phyloP scores from a whole-genome alignment of 2,888 invertebrate species.

The Melieria crassipennis region DNA sequence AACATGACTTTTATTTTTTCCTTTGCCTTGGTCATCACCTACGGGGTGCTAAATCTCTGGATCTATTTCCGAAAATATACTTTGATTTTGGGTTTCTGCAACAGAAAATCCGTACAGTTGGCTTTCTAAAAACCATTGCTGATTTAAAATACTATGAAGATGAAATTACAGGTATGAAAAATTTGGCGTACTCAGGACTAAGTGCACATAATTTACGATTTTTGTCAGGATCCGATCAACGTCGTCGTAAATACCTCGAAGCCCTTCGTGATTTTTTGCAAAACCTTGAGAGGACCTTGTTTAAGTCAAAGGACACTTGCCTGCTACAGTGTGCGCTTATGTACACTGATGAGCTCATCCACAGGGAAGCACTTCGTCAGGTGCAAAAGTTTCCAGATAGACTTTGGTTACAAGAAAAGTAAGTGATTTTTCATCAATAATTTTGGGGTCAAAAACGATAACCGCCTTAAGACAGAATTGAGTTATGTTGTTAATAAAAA shows the following conservation, averaged over 20 bases:
- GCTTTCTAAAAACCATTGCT: constrained; percentile 59
- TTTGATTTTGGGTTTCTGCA: constrained; percentile 65
- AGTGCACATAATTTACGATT: neutral
- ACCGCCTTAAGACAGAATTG: too few species aligned
- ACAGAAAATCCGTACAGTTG: constrained; percentile 59
- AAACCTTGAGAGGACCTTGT: constrained; percentile 60
- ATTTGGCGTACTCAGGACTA: too few species aligned
- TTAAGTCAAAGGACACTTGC: constrained; percentile 56
- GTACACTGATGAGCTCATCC: constrained; percentile 38
- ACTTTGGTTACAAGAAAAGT: constrained; percentile 56
- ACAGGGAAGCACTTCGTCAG: constrained; percentile 59
- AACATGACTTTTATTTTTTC: constrained; percentile 60
- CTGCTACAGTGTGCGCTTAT: constrained; percentile 61
- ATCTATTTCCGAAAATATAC: constrained; percentile 58
- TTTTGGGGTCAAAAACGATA: too few species aligned
- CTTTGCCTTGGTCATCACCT: constrained; percentile 62
- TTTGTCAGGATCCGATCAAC: constrained; percentile 45
- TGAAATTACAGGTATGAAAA: constrained; percentile 47
- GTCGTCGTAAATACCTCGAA: constrained; percentile 46
- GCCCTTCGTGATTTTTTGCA: constrained; percentile 58
- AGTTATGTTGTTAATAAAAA: too few species aligned
- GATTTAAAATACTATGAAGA: constrained; percentile 54
- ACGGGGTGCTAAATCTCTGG: constrained; percentile 45
- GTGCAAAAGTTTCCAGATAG: constrained; percentile 51
- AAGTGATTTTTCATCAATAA: too few species aligned